phyloP scores from a whole-genome alignment of 2,888 invertebrate species.

The Dusona sp. region DNA sequence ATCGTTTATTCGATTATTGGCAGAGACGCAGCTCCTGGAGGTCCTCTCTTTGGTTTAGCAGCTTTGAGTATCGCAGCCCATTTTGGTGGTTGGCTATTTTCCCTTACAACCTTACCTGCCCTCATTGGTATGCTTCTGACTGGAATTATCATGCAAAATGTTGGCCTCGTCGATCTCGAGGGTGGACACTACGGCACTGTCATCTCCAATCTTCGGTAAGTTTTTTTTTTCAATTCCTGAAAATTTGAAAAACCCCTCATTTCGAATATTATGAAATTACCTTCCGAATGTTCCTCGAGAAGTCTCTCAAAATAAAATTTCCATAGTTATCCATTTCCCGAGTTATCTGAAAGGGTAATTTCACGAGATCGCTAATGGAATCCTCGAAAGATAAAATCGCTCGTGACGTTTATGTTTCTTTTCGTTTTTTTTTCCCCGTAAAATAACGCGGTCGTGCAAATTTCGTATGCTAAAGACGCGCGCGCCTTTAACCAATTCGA shows the following conservation, averaged over 20 bases:
- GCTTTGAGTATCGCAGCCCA: constrained; percentile 91
- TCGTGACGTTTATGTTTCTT: not conserved
- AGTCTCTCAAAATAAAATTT: no score
- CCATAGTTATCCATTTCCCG: no score
- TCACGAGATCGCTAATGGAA: no score
- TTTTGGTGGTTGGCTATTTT: constrained; percentile 93
- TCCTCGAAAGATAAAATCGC: not conserved
- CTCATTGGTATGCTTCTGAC: constrained; percentile 95
- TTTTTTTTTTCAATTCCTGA: constrained; percentile 22
- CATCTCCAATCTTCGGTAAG: constrained; percentile 90
- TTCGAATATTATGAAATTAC: no score
- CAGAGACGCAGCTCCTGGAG: constrained; percentile 92
- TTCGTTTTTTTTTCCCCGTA: not conserved
- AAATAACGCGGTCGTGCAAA: not conserved
- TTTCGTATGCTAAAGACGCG: constrained; percentile 13
- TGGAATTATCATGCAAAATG: constrained; percentile 91
- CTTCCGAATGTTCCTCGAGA: no score
- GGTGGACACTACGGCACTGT: constrained; percentile 88
- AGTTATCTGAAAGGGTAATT: no score
- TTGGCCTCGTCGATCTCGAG: constrained; percentile 90
- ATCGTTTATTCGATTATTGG: constrained; percentile 92
- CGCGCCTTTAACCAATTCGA: constrained; percentile 5
- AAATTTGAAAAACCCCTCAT: no score
- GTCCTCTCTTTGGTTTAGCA: constrained; percentile 92
- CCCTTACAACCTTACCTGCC: constrained; percentile 92